Percentiles rank a stretch among this genome's conserved stretches.
Conservation (phyloP, 2,888 invertebrate species). For the Thera britannica region DNA sequence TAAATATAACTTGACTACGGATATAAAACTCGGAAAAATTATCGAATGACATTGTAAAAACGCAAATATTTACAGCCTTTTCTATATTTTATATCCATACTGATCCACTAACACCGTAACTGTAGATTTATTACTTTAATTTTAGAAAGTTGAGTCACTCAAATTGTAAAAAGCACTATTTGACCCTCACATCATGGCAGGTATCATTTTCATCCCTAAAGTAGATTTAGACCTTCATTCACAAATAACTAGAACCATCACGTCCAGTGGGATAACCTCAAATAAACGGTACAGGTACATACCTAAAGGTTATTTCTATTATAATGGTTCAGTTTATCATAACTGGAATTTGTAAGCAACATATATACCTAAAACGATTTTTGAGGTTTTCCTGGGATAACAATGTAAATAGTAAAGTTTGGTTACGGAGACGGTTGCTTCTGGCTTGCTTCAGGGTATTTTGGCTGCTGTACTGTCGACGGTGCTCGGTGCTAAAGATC, state of each 20-base stretch:
- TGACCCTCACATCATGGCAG: constrained; percentile 71
- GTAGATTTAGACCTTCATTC: constrained; percentile 69
- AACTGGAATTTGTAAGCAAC: background rate
- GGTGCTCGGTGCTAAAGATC: constrained; percentile 95
- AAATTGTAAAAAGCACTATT: constrained; percentile 71
- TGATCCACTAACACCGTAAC: constrained; percentile 76
- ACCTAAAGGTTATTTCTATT: background rate
- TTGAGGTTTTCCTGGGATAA: constrained; percentile 67
- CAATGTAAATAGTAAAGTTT: constrained; percentile 80
- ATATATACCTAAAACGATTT: constrained; percentile 38
- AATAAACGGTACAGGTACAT: background rate
- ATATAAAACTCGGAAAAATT: constrained; percentile 35
- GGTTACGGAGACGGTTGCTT: constrained; percentile 84
- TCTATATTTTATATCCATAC: constrained; percentile 61
- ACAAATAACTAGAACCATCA: constrained; percentile 68
- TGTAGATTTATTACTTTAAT: constrained; percentile 67
- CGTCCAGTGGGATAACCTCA: constrained; percentile 63
- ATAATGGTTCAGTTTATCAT: background rate
- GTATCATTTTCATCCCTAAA: constrained; percentile 58
- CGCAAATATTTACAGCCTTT: constrained; percentile 43
- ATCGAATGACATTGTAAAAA: constrained; percentile 51
- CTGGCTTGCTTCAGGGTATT: constrained; percentile 92
- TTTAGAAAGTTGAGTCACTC: constrained; percentile 58
- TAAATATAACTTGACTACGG: constrained; percentile 33
- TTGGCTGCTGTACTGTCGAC: constrained; percentile 96